phyloP scores from a whole-genome alignment of 2,888 invertebrate genomes.

The Drosophila imparisetae region DNA sequence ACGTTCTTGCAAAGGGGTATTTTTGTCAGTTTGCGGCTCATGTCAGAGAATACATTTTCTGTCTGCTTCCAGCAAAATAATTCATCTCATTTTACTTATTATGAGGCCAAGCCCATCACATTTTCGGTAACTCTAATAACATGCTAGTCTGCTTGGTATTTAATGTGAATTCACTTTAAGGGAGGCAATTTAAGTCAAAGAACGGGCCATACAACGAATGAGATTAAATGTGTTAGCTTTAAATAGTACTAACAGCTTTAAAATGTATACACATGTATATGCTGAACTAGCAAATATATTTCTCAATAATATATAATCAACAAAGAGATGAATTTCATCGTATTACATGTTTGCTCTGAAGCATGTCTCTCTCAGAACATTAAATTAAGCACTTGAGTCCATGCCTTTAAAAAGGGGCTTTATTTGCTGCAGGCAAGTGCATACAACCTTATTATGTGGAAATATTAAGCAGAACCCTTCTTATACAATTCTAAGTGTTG shows the following conservation, averaged over 20 bases:
- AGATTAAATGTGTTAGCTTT: constrained; percentile 31
- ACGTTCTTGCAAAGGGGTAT: constrained; percentile 8
- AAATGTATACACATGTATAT: constrained; percentile 1
- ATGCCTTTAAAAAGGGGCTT: neutral
- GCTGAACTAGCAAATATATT: neutral
- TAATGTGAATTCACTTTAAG: constrained; percentile 10
- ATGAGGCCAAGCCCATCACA: neutral
- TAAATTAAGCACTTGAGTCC: neutral
- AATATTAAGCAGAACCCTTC: neutral
- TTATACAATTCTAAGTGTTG: constrained; percentile 1
- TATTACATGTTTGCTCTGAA: neutral
- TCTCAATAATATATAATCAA: neutral
- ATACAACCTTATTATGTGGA: neutral
- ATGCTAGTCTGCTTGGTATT: neutral
- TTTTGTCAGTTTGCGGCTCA: constrained; percentile 16
- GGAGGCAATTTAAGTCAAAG: constrained; percentile 29
- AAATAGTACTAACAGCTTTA: neutral
- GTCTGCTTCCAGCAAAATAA: neutral
- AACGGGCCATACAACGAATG: constrained; percentile 13
- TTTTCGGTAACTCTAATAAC: neutral
- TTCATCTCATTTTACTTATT: neutral
- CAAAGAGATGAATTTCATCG: neutral
- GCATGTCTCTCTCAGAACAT: neutral
- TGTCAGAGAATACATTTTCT: constrained; percentile 8
- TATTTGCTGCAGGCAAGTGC: neutral